phyloP scores from a whole-genome alignment of 2,888 invertebrate genomes.

The Dilophus febrilis region DNA sequence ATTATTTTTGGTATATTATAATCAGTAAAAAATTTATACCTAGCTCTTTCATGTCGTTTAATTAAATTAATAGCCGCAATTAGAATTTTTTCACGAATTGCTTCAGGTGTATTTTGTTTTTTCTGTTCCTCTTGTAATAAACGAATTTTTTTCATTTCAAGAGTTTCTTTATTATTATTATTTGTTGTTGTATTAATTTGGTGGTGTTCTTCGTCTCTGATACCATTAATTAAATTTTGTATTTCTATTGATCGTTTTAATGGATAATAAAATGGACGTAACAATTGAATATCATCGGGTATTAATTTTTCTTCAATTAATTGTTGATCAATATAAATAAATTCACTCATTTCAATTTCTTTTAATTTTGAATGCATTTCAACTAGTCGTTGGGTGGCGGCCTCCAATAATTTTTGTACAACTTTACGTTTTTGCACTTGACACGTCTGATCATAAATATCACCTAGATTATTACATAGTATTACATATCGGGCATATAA shows the following conservation, averaged over 20 bases:
- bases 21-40: constrained; percentile 16
- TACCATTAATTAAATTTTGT: constrained; percentile 17
- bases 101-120: background rate
- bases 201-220: background rate
- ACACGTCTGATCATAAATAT: constrained; percentile 22
- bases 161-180: background rate
- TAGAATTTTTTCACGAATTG: constrained; percentile 12
- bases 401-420: constrained; percentile 18
- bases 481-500: constrained; percentile 23
- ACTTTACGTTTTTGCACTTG: constrained; percentile 26
- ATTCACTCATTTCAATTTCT: constrained; percentile 35
- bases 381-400: constrained; percentile 28
- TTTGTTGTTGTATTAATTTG: constrained; percentile 9
- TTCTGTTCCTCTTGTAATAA: background rate
- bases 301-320: constrained; percentile 44
- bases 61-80: constrained; percentile 23
- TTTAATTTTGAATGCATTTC: constrained; percentile 37
- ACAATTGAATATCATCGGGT: constrained; percentile 39
- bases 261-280: constrained; percentile 36
- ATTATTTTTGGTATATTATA: too few species aligned
- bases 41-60: constrained; percentile 32
- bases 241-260: constrained; percentile 26
- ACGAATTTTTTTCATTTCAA: background rate
- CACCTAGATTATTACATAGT: constrained; percentile 22
- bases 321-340: constrained; percentile 49